Evolutionary conservation across 2,113 vertebrate genomes (phyloP), one percentile per base, ranked within the genome.

Genomic region (Eulacestoma nigropectus): DNA sequence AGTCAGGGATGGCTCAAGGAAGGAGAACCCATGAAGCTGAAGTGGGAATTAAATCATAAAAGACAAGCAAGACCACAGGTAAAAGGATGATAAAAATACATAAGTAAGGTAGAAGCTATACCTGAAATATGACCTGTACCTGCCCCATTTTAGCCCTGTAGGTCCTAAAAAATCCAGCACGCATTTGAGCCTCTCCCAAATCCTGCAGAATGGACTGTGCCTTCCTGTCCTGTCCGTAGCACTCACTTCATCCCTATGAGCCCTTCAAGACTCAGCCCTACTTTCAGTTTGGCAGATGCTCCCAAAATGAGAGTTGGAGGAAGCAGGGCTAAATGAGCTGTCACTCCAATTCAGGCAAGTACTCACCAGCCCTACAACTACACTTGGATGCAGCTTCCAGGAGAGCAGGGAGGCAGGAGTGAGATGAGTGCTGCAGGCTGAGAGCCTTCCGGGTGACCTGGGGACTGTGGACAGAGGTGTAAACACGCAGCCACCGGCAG

Each of bases 191-290:
- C 14, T 60, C 27, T 65, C 41, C 23, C 53, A 76, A 3, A 39
- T 7, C 26, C 35, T 73, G 35, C 21, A 88, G 10, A 57, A 26
- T 8, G 10, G 55, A 18, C 29, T 30, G 44, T 26, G 37, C 23
- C 39, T 49, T 63, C 30, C 63, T 65, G 35, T 50, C 50, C 78
- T 37, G 42, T 5, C 75, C 4, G 10, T 0, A 80, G 68, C 64
- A 39, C 44, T 52, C 33, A 9, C 55, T 35, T 35, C 46, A 87
- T 16, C 29, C 55, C n/a, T 7, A 16, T 0, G 0, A 91, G 42
- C 37, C 27, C 63, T 81, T 27, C 49, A 15, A 52, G 56, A 13
- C 4, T 44, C 69, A 95, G 52, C 70, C 56, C 62, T 39, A 6
- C 47, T 29, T 60, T 37, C 27, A 11, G n/a, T 2, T 41, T 16